phyloP scores from a whole-genome alignment of 2,113 vertebrate species.

The Reinhardtius hippoglossoides region DNA sequence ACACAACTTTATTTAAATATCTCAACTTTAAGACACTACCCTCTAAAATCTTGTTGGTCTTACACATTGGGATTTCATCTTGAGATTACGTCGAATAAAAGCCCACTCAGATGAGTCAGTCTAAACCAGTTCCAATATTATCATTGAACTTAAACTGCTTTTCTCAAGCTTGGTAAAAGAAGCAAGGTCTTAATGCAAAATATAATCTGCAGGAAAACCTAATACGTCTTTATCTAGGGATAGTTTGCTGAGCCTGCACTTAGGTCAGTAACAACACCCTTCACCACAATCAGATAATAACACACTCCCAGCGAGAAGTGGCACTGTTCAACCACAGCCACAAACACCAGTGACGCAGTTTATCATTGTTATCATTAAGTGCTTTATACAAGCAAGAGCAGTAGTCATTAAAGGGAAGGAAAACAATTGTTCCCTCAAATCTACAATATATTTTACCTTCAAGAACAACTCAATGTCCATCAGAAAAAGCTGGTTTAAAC shows the following conservation, averaged over 20 bases:
- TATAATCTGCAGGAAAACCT: not conserved
- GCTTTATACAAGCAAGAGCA: conserved; percentile 1
- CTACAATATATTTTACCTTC: not conserved
- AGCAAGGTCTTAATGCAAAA: not conserved
- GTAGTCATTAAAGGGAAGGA: not conserved
- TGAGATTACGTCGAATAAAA: conserved; percentile 10
- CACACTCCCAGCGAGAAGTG: conserved; percentile 32
- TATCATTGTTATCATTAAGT: conserved; percentile 45
- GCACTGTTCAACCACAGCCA: conserved; percentile 8
- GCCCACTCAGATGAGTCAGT: not conserved
- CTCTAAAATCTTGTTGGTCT: not conserved
- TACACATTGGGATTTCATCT: conserved; percentile 14
- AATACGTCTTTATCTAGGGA: not conserved
- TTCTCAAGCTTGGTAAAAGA: conserved; percentile 11
- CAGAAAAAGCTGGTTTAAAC: not conserved
- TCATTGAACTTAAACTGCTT: not conserved
- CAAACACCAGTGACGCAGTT: not conserved
- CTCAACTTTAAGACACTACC: not conserved
- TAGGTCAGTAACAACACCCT: conserved; percentile 29
- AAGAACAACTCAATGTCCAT: not conserved
- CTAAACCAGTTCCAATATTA: not conserved
- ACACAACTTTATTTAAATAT: not conserved
- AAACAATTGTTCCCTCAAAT: not conserved
- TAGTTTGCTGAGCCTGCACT: conserved; percentile 27
- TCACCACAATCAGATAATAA: conserved; percentile 56